A percentile compares a stretch with the other conserved stretches of the same genome.
Conservation (phyloP, 2,797 vertebrate species). For the Karalla daura region DNA sequence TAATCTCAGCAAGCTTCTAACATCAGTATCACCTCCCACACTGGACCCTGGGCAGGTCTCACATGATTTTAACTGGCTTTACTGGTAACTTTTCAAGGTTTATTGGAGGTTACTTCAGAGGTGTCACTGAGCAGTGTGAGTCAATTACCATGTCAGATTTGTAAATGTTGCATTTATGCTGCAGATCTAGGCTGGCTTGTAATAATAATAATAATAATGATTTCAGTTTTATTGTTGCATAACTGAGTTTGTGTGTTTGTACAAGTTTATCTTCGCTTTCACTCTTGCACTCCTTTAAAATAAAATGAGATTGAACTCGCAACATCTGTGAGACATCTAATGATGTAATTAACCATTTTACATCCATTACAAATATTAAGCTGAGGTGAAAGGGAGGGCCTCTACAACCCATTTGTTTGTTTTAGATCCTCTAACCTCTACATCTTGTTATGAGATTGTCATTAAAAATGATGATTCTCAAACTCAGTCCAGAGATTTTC, state of each 20-base stretch:
- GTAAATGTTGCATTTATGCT: neutral
- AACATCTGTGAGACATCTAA: slow-evolving; percentile 21
- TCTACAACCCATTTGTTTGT: slow-evolving; percentile 14
- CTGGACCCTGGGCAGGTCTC: slow-evolving; percentile 14
- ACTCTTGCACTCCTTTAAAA: neutral
- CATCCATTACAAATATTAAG: slow-evolving; percentile 43
- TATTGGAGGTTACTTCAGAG: slow-evolving; percentile 19
- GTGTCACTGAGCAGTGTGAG: neutral
- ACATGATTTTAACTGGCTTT: slow-evolving; percentile 11
- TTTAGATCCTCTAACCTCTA: slow-evolving; percentile 43
- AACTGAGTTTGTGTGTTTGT: neutral
- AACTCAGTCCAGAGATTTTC: slow-evolving; percentile 31
- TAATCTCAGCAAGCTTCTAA: slow-evolving; percentile 22
- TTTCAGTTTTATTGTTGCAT: no score
- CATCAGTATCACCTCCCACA: slow-evolving; percentile 41
- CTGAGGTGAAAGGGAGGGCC: slow-evolving; percentile 12
- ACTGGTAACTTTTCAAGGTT: slow-evolving; percentile 11
- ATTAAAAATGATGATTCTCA: slow-evolving; percentile 36
- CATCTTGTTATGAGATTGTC: slow-evolving; percentile 46
- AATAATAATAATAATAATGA: no score
- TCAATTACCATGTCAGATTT: neutral
- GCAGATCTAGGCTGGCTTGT: neutral
- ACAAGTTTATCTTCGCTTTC: neutral
- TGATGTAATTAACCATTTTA: slow-evolving; percentile 35
- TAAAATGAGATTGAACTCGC: neutral